Percentiles rank a stretch among this genome's conserved stretches.
Evolutionary conservation across 2,888 invertebrate species (phyloP).

Genomic region (Deilephila elpenor): DNA sequence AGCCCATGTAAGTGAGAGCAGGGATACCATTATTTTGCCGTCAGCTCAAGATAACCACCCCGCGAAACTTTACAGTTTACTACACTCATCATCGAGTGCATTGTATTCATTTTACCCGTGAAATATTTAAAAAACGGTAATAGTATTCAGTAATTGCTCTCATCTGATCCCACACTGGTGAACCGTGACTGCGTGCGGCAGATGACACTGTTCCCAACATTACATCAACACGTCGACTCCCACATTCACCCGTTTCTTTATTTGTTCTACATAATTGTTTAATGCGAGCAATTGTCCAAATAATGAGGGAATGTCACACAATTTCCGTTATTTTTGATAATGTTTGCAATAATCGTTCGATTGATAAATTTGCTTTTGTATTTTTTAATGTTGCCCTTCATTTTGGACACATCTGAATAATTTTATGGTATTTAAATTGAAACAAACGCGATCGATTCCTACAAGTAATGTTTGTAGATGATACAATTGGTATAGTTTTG

Average conservation of each 20-base stretch:
- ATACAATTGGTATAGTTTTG: too few relatives aligned
- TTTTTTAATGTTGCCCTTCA: not conserved
- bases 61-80: too few relatives aligned
- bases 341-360: slow-evolving; percentile 21
- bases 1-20: too few relatives aligned
- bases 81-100: too few relatives aligned
- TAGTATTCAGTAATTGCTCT: not conserved
- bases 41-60: too few relatives aligned
- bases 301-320: slow-evolving; percentile 55
- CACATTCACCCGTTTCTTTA: slow-evolving; percentile 64
- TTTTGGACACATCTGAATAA: not conserved
- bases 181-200: slow-evolving; percentile 62
- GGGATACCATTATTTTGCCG: too few relatives aligned
- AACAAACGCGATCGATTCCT: too few relatives aligned
- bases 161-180: slow-evolving; percentile 62
- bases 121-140: not conserved
- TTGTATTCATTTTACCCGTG: too few relatives aligned
- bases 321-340: slow-evolving; percentile 54
- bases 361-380: not conserved
- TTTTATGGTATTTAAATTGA: too few relatives aligned
- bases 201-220: slow-evolving; percentile 79
- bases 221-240: slow-evolving; percentile 57
- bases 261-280: slow-evolving; percentile 74
- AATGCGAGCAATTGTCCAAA: slow-evolving; percentile 65
- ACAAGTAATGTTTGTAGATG: too few relatives aligned